Conservation (phyloP, 2,797 vertebrate species). For the Thalassophryne amazonica region DNA sequence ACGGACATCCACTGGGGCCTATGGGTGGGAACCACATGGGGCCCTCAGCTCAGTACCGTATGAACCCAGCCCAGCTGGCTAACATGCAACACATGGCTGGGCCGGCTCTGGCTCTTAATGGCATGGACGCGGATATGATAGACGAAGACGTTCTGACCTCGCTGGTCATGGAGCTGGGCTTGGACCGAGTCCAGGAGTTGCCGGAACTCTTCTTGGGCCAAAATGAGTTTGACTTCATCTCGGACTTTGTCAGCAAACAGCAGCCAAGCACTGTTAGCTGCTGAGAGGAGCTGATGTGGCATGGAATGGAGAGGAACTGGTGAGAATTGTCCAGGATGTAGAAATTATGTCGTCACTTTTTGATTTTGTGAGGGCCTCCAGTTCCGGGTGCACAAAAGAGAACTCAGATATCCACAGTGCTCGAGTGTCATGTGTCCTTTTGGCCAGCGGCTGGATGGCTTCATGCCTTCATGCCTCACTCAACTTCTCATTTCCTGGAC, state of each 20-base stretch:
- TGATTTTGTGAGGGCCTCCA: slow-evolving; percentile 36
- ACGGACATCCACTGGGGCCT: slow-evolving; percentile 82
- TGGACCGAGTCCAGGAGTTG: slow-evolving; percentile 95
- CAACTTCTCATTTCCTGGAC: slow-evolving; percentile 61
- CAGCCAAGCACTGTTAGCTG: slow-evolving; percentile 94
- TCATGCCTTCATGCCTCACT: slow-evolving; percentile 8
- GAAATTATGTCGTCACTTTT: slow-evolving; percentile 43
- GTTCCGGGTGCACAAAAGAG: slow-evolving; percentile 38
- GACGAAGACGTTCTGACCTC: slow-evolving; percentile 96
- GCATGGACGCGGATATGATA: slow-evolving; percentile 93
- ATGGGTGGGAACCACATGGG: slow-evolving; percentile 81
- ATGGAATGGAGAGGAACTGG: slow-evolving; percentile 18
- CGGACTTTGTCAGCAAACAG: slow-evolving; percentile 95
- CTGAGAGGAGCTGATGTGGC: slow-evolving; percentile 68
- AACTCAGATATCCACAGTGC: slow-evolving; percentile 57
- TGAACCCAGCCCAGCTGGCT: slow-evolving; percentile 77
- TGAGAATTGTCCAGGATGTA: slow-evolving; percentile 41
- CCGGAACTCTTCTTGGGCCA: slow-evolving; percentile 96
- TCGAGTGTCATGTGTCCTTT: slow-evolving; percentile 30
- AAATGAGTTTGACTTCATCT: slow-evolving; percentile 97
- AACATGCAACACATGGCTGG: slow-evolving; percentile 85
- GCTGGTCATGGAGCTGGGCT: slow-evolving; percentile 90
- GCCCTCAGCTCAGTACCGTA: slow-evolving; percentile 76
- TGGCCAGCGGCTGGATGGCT: slow-evolving; percentile 41
- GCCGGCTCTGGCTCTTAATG: slow-evolving; percentile 81